These are phyloP conservation scores for Eupithecia exiguata DNA, from an alignment of 2,888 invertebrate species.

Conservation along the genomic window DNA sequence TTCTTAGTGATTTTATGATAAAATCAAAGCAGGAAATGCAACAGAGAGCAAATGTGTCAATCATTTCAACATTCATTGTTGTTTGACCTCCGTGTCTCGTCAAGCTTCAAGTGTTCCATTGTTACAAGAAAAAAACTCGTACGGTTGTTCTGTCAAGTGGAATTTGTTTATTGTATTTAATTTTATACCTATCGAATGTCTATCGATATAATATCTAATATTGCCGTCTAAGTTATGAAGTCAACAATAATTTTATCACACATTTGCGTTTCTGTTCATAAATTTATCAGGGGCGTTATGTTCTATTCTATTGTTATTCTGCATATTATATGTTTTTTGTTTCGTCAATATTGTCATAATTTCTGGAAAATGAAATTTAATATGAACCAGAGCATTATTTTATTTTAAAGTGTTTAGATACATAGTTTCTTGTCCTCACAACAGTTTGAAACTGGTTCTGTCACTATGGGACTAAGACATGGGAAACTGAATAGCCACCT, in stretches of 20 bases:
- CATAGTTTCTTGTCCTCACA: neutral
- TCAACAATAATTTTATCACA: neutral
- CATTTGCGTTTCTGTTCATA: neutral
- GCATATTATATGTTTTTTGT: too few relatives aligned
- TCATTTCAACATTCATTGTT: conserved; percentile 58
- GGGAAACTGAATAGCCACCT: conserved; percentile 15
- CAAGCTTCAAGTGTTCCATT: conserved; percentile 40
- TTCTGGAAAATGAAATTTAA: neutral
- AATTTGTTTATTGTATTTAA: neutral
- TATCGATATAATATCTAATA: neutral
- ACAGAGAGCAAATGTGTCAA: conserved; percentile 52
- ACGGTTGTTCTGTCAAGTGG: conserved; percentile 10
- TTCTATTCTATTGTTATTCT: too few relatives aligned
- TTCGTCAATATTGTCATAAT: neutral
- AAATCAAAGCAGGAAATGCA: conserved; percentile 40
- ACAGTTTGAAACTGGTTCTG: conserved; percentile 14
- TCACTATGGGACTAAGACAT: conserved; percentile 1
- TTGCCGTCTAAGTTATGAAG: neutral
- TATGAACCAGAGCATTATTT: neutral
- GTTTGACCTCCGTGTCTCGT: conserved; percentile 54
- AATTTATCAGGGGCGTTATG: neutral
- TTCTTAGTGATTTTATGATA: too few relatives aligned
- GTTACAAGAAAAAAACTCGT: conserved; percentile 28
- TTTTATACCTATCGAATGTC: neutral
- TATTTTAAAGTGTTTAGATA: neutral